A percentile compares a stretch with the other conserved stretches of the same genome.
Conservation (phyloP, 2,113 vertebrate species). For the Phylloscopus whistleri region DNA sequence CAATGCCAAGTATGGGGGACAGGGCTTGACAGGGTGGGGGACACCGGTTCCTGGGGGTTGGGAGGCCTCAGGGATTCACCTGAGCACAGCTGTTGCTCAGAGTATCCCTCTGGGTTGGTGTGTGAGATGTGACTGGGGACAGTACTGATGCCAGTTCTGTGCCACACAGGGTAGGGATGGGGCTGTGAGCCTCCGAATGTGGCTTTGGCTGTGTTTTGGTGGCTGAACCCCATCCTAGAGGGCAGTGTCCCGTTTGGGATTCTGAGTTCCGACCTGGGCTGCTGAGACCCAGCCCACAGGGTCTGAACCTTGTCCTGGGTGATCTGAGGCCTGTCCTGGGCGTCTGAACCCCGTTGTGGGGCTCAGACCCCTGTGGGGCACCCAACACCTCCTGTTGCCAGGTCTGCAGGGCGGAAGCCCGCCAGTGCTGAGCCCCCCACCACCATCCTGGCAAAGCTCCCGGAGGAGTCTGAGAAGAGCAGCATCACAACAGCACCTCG, state of each 20-base stretch:
- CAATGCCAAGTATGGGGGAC: slow-evolving; percentile 75
- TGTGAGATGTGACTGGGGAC: not conserved
- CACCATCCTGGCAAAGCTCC: slow-evolving; percentile 72
- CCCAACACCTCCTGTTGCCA: not conserved
- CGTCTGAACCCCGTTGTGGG: fast-evolving
- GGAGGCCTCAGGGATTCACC: too few relatives aligned
- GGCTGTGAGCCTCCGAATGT: fast-evolving
- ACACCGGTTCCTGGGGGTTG: fast-evolving
- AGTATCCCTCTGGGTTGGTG: not conserved
- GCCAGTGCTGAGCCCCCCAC: slow-evolving; percentile 25
- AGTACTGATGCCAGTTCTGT: not conserved
- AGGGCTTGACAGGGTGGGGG: not conserved
- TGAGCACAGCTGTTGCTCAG: not conserved
- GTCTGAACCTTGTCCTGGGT: not conserved
- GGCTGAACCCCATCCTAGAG: fast-evolving
- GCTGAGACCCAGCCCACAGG: fast-evolving
- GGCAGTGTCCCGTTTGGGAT: not conserved
- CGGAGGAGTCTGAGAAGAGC: slow-evolving; percentile 83
- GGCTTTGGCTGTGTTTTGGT: not conserved
- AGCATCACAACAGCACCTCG: slow-evolving; percentile 24
- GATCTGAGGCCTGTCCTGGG: not conserved
- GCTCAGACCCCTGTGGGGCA: too few relatives aligned
- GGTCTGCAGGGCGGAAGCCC: slow-evolving; percentile 78
- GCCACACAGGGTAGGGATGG: not conserved
- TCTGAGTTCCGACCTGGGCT: not conserved